Evolutionary conservation across 2,797 vertebrate species (phyloP).

Genomic region (Anableps anableps): DNA sequence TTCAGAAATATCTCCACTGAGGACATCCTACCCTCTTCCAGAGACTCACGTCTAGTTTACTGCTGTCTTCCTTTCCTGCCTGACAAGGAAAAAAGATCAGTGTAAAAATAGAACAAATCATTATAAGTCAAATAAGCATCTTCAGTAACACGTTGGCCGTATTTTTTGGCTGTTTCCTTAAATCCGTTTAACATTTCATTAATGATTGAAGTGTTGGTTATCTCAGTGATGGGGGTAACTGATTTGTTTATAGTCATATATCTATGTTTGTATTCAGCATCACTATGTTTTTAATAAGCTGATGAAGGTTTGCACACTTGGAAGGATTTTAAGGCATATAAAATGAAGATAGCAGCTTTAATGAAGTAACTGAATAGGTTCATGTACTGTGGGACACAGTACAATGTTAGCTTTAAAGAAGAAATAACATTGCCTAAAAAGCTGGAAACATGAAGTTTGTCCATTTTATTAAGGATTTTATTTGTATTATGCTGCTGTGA

Average conservation of each 20-base stretch:
- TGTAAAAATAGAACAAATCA: not conserved
- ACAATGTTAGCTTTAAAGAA: slow-evolving; percentile 2
- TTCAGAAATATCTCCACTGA: slow-evolving; percentile 69
- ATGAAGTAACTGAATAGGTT: slow-evolving; percentile 32
- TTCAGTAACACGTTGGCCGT: not conserved
- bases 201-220: slow-evolving; percentile 27
- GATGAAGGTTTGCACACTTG: slow-evolving; percentile 8
- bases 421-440: slow-evolving; percentile 15
- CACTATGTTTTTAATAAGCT: slow-evolving; percentile 1
- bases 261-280: slow-evolving; percentile 26
- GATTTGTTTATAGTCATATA: slow-evolving; percentile 41
- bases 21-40: slow-evolving; percentile 13
- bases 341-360: not conserved
- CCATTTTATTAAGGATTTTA: not conserved
- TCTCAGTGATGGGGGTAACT: slow-evolving; percentile 5
- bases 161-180: slow-evolving; percentile 16
- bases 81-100: slow-evolving; percentile 3
- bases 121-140: slow-evolving; percentile 11
- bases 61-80: not conserved
- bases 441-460: slow-evolving; percentile 5
- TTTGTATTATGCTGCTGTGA: slow-evolving; percentile 18
- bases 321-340: slow-evolving; percentile 7
- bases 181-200: slow-evolving; percentile 22
- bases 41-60: not conserved
- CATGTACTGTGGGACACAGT: not conserved